phyloP scores from a whole-genome alignment of 2,797 vertebrate species.

The Cottoperca gobio region DNA sequence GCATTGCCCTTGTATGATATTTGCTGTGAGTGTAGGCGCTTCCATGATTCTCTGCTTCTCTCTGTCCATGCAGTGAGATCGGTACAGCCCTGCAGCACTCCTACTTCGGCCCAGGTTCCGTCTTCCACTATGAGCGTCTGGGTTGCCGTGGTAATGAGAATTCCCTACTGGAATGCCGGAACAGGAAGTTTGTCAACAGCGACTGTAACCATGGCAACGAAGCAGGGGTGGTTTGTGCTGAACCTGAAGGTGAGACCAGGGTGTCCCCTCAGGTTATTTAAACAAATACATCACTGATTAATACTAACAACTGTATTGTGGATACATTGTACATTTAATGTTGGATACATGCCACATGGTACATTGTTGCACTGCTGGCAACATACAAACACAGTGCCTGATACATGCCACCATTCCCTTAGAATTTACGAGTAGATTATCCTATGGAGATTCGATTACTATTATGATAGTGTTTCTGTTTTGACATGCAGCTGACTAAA shows the following conservation, averaged over 20 bases:
- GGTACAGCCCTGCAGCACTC: slow-evolving; percentile 84
- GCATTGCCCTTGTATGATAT: not conserved
- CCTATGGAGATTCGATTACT: no score
- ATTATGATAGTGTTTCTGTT: no score
- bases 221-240: slow-evolving; percentile 82
- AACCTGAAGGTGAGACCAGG: slow-evolving; percentile 84
- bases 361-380: not conserved
- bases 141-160: slow-evolving; percentile 89
- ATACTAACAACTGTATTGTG: not conserved
- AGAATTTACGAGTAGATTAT: no score
- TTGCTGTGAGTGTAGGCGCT: not conserved
- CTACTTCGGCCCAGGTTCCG: slow-evolving; percentile 74
- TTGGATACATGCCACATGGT: not conserved
- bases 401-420: no score
- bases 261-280: not conserved
- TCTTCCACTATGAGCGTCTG: slow-evolving; percentile 86
- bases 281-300: not conserved
- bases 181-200: slow-evolving; percentile 75
- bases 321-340: not conserved
- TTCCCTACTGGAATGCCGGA: slow-evolving; percentile 84
- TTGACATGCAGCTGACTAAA: not conserved
- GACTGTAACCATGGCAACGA: slow-evolving; percentile 85
- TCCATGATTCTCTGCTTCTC: slow-evolving; percentile 13
- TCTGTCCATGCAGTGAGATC: slow-evolving; percentile 82
- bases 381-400: not conserved